Evolutionary conservation across 2,888 invertebrate genomes (phyloP).

Genomic region (Melitaea athalia): DNA sequence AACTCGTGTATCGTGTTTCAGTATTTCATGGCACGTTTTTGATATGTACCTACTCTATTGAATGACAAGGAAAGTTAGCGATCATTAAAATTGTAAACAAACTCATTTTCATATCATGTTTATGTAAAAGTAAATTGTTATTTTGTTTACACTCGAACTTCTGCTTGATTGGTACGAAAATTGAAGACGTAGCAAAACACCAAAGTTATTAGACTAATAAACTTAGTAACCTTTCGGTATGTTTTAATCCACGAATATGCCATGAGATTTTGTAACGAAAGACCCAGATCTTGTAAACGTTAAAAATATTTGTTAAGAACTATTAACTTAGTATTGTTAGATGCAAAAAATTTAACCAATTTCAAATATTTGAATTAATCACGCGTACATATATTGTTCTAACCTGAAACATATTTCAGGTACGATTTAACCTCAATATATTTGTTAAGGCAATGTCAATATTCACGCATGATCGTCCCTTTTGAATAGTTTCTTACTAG

Average conservation of each 20-base stretch:
- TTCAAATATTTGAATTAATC: conserved; percentile 24
- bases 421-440: conserved; percentile 35
- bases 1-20: conserved; percentile 2
- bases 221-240: too few species aligned
- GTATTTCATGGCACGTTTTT: background rate
- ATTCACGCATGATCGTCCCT: conserved; percentile 51
- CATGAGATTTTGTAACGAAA: too few species aligned
- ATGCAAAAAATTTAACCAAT: conserved; percentile 14
- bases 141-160: background rate
- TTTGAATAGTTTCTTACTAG: conserved; percentile 46
- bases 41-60: background rate
- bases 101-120: background rate
- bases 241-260: too few species aligned
- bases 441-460: conserved; percentile 46
- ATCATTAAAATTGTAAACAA: background rate
- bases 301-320: background rate
- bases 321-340: background rate
- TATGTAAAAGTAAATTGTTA: background rate
- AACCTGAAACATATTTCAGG: conserved; percentile 26
- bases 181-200: too few species aligned
- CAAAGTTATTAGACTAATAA: too few species aligned
- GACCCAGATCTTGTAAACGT: too few species aligned
- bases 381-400: conserved; percentile 21
- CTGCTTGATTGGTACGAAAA: too few species aligned
- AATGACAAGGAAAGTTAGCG: background rate